Conservation (phyloP, 2,797 vertebrate genomes). For the Amphiprion clarkii region DNA sequence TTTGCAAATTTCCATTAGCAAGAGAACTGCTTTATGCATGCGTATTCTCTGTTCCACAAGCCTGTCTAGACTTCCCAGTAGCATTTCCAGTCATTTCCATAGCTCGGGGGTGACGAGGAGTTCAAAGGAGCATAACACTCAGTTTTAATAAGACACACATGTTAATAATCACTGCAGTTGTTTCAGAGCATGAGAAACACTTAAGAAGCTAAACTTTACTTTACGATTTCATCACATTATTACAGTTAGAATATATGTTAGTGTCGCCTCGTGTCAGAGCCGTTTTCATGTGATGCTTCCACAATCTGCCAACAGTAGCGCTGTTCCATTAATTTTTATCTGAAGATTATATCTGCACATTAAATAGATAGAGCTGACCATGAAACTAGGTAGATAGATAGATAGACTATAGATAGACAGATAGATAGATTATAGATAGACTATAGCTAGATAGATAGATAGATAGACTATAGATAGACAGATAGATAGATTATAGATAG, state of each 20-base stretch:
- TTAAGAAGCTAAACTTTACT: not conserved
- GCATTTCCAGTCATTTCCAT: slow-evolving; percentile 56
- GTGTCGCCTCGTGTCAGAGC: not conserved
- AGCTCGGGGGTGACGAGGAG: slow-evolving; percentile 58
- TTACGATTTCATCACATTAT: not conserved
- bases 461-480: no score
- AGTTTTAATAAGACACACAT: slow-evolving; percentile 42
- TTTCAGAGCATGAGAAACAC: slow-evolving; percentile 21
- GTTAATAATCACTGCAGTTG: slow-evolving; percentile 41
- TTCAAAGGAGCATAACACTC: slow-evolving; percentile 49
- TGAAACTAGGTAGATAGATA: no score
- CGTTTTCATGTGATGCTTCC: not conserved
- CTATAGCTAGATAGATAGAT: no score
- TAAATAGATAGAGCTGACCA: not conserved
- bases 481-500: no score
- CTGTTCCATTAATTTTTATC: no score
- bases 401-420: no score
- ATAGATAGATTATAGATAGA: no score
- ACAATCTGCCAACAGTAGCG: no score
- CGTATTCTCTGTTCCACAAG: slow-evolving; percentile 47
- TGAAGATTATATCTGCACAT: not conserved
- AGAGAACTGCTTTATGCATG: slow-evolving; percentile 38
- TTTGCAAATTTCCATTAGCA: slow-evolving; percentile 68
- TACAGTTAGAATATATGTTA: not conserved
- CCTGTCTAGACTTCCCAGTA: slow-evolving; percentile 67